Evolutionary conservation across 2,797 vertebrate species (phyloP).

Genomic region (Thripadectes ignobilis): DNA sequence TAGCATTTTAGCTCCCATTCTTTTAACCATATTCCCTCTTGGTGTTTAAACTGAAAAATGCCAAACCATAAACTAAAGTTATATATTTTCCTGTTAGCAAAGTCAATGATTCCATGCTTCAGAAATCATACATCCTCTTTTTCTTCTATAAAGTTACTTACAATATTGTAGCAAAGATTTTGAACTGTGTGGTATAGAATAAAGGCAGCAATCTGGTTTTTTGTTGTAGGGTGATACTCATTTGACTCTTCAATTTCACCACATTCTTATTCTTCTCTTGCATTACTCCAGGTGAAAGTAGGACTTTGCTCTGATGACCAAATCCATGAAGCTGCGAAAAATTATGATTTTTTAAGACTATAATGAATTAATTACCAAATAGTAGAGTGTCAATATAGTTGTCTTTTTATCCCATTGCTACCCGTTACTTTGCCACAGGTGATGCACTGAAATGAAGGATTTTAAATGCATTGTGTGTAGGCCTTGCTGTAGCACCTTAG

Average conservation of each 20-base stretch:
- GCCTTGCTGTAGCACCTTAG: not conserved
- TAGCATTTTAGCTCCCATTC: not conserved
- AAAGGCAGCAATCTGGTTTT: not conserved
- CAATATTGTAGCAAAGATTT: not conserved
- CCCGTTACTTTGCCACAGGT: not conserved
- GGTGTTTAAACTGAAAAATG: not conserved
- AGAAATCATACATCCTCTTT: not conserved
- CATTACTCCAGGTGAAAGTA: not conserved
- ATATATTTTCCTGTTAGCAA: not conserved
- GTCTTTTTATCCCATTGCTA: not conserved
- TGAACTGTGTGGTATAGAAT: not conserved
- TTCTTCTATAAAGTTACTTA: not conserved
- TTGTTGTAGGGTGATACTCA: not conserved
- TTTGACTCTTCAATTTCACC: not conserved
- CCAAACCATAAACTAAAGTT: not conserved
- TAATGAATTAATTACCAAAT: not conserved
- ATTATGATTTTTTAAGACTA: not conserved
- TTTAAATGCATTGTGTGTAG: not conserved
- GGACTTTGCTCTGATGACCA: not conserved
- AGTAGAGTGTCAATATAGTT: not conserved
- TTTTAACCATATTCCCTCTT: not conserved
- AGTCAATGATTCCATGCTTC: conserved; percentile 10
- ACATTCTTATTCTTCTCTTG: not conserved
- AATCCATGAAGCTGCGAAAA: not conserved
- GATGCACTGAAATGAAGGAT: not conserved